Evolutionary conservation across 2,888 invertebrate genomes (phyloP).

Genomic region (Dysmachus trigonus): DNA sequence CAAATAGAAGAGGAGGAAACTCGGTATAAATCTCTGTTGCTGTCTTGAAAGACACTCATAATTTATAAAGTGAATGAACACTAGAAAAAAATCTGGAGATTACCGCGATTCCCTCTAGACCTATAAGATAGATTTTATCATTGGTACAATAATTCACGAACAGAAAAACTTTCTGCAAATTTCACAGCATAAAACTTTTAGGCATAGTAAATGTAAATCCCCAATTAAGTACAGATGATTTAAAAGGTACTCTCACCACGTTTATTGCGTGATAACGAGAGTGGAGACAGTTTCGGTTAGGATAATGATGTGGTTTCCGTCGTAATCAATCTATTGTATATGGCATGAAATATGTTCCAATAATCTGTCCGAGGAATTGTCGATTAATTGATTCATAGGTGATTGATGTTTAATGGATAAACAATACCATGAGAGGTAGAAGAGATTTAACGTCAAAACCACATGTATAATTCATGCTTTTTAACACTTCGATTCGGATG

Average conservation of each 20-base stretch:
- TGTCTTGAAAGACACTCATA: neutral
- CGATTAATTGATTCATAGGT: neutral
- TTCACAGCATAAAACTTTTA: neutral
- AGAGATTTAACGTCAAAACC: too few relatives aligned
- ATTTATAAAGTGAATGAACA: neutral
- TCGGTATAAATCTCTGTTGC: neutral
- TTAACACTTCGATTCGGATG: too few relatives aligned
- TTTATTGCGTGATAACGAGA: neutral
- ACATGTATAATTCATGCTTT: too few relatives aligned
- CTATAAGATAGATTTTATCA: neutral
- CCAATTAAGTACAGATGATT: neutral
- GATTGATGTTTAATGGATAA: neutral
- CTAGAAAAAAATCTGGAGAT: neutral
- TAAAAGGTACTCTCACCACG: neutral
- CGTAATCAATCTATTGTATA: neutral
- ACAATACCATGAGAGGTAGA: too few relatives aligned
- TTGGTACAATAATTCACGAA: neutral
- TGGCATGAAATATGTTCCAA: neutral
- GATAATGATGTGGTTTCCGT: neutral
- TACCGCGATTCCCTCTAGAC: neutral
- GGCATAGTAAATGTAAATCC: neutral
- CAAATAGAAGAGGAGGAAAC: neutral
- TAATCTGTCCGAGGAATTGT: neutral
- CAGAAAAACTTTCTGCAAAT: neutral
- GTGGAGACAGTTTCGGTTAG: neutral